These are phyloP conservation scores for Pseudochirops corinnae DNA, from an alignment of 2,797 vertebrate species.

Conservation along the genomic window DNA sequence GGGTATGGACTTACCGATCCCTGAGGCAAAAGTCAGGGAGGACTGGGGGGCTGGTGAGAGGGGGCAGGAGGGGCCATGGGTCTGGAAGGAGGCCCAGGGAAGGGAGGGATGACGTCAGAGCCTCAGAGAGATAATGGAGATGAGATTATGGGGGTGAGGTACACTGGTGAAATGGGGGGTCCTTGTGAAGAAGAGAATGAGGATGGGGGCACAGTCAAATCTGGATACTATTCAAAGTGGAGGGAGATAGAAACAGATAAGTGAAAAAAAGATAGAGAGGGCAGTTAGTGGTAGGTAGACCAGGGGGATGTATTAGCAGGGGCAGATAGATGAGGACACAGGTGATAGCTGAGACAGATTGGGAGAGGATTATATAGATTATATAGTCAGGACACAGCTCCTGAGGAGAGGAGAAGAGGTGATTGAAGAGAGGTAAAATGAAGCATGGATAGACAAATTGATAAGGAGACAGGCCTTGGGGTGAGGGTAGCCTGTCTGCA, in stretches of 20 bases:
- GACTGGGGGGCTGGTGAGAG: not conserved
- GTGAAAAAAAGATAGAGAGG: not conserved
- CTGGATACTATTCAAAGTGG: not conserved
- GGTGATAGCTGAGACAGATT: not conserved
- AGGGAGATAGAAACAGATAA: not conserved
- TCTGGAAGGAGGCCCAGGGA: not conserved
- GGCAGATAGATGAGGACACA: not conserved
- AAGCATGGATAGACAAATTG: not conserved
- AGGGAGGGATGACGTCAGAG: not conserved
- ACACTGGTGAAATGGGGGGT: not conserved
- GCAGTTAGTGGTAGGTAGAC: not conserved
- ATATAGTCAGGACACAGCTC: not conserved
- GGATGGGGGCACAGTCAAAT: not conserved
- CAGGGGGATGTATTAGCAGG: not conserved
- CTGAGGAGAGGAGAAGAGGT: not conserved
- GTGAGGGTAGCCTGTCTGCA: fast-evolving
- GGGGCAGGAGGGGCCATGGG: not conserved
- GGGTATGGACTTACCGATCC: not conserved
- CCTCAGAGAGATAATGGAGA: conserved; percentile 22
- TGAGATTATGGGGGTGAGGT: not conserved
- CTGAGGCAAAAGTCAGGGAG: not conserved
- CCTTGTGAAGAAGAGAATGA: not conserved
- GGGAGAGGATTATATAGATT: not conserved
- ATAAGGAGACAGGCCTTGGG: not conserved
- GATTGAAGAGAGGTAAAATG: not conserved